Conservation (phyloP, 2,113 vertebrate species). For the Thalassarche chlororhynchos region DNA sequence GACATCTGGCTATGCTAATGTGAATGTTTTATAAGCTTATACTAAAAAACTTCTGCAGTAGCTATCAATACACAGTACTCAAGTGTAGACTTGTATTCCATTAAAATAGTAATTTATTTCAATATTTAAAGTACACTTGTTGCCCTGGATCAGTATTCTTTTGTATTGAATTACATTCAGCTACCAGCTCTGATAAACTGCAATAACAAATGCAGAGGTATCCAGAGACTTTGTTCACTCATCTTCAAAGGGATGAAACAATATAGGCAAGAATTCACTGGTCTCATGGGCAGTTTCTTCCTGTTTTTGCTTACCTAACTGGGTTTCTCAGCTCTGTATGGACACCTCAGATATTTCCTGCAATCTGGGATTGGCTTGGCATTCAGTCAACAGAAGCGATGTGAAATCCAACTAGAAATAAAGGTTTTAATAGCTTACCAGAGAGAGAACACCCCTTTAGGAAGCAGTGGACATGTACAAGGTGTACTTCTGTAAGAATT, state of each 20-base stretch:
- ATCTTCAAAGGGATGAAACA: background rate
- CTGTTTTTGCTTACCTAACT: background rate
- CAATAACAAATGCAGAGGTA: background rate
- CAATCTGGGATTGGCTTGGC: background rate
- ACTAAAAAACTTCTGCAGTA: background rate
- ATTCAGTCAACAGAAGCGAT: background rate
- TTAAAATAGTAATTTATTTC: background rate
- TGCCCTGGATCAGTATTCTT: background rate
- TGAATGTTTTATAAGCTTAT: background rate
- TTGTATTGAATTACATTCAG: background rate
- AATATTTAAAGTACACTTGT: background rate
- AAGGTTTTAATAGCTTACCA: background rate
- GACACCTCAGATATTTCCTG: background rate
- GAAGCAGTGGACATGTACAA: background rate
- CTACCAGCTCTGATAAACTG: background rate
- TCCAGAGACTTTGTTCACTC: background rate
- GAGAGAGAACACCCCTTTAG: background rate
- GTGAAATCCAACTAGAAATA: background rate
- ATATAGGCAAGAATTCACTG: background rate
- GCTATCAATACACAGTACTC: background rate
- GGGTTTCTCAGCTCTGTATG: background rate
- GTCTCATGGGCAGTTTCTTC: background rate
- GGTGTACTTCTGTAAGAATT: background rate
- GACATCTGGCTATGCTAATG: background rate
- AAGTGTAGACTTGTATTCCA: background rate